A percentile compares a stretch with the other conserved stretches of the same genome.
phyloP scores from a whole-genome alignment of 2,888 invertebrate species.

The Cryptocephalus moraei region DNA sequence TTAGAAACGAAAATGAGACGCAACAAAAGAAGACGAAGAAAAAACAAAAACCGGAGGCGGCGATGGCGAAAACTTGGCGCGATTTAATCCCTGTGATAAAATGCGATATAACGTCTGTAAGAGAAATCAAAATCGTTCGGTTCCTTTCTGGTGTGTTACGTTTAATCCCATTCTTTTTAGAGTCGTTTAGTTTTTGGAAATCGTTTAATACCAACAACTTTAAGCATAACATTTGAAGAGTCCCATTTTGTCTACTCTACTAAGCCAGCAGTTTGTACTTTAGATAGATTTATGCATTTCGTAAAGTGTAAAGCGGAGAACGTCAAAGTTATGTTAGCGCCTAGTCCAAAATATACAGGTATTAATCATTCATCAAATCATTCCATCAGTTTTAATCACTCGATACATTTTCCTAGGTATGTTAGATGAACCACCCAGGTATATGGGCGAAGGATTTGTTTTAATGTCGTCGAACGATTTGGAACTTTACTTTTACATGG shows the following conservation, averaged over 20 bases:
- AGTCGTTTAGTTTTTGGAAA: slow-evolving; percentile 94
- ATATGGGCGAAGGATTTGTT: slow-evolving; percentile 98
- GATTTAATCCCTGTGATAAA: slow-evolving; percentile 95
- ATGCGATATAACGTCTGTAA: slow-evolving; percentile 77
- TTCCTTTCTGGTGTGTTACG: slow-evolving; percentile 1
- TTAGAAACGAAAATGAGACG: slow-evolving; percentile 20
- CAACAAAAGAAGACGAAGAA: slow-evolving; percentile 17
- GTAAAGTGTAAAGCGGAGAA: slow-evolving; percentile 92
- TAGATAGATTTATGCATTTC: slow-evolving; percentile 94
- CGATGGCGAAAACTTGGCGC: slow-evolving; percentile 84
- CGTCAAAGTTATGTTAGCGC: slow-evolving; percentile 90
- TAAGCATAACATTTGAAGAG: slow-evolving; percentile 88
- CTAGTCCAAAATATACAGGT: slow-evolving; percentile 86
- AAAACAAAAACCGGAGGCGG: slow-evolving; percentile 61
- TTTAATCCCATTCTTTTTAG: slow-evolving; percentile 34
- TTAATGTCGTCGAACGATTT: slow-evolving; percentile 91
- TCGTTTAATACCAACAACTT: slow-evolving; percentile 83
- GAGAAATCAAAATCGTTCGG: slow-evolving; percentile 18
- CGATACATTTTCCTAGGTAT: slow-evolving; percentile 40
- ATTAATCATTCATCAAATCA: background rate
- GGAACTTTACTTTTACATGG: slow-evolving; percentile 94
- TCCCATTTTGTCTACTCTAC: slow-evolving; percentile 91
- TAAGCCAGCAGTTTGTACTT: slow-evolving; percentile 84
- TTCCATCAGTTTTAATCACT: background rate
- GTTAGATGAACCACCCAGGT: slow-evolving; percentile 89